Base-by-base conservation (phyloP, 2,113 vertebrate genomes). In the Elanus axillaris region DNA sequence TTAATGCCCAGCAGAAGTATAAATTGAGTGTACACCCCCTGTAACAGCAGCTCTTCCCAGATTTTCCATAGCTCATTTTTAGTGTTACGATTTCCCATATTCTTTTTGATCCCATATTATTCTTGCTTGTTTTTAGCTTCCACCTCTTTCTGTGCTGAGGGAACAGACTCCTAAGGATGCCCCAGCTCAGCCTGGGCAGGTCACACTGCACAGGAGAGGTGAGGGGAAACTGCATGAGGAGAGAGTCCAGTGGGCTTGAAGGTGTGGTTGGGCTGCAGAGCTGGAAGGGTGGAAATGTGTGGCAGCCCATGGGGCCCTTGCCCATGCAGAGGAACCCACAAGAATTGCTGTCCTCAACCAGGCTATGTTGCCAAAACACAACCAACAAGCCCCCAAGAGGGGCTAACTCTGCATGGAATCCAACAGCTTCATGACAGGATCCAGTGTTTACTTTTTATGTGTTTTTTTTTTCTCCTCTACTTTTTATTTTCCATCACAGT, bases 191-290 rank as follows among this genome's bases (percentile, higher is more conserved):
- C n/a, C 19, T 47, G 43, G 21, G 38, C 63, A 42, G 34, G n/a
- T 4, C 9, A 38, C 0, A 4, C 27, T 42, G 13, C 1, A 1
- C 8, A 21, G 59, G 34, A 52, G 22, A n/a, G 26, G 50, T 43
- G 25, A 63, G 29, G 15, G 14, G 7, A 60, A 77, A 45, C 13
- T n/a, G 10, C 4, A 2, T 8, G 12, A 68, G 12, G 19, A 47
- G 13, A 43, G 38, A 29, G 18, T 22, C 8, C 2, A 3, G 11
- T 13, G 43, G 17, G 4, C 27, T 69, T 2, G 2, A 38, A 43
- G 34, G 16, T 12, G 29, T 1, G 6, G 13, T 25, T 50, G 25
- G 11, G 8, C 36, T 85, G 22, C 67, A 47, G 59, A 73, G 32
- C 21, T 64, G 32, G 25, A 55, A 36, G 14, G 4, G 11, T 76